Evolutionary conservation across 2,888 invertebrate genomes (phyloP).

Genomic region (Volucella bombylans): DNA sequence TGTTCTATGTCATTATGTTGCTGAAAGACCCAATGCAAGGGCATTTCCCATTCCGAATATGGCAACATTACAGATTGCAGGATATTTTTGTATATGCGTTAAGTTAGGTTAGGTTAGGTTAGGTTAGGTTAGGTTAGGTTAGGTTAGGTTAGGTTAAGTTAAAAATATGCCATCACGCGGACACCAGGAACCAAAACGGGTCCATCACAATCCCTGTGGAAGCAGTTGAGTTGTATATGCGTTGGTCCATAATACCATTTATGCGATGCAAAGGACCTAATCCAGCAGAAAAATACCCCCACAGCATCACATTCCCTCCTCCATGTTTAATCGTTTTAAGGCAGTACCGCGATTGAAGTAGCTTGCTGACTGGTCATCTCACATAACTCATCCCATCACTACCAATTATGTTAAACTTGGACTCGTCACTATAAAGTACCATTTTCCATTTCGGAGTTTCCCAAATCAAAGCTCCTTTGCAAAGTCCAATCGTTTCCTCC

Average conservation of each 20-base stretch:
- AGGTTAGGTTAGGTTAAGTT: too few species aligned
- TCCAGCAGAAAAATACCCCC: not conserved
- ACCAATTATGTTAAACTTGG: not conserved
- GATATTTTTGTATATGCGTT: not conserved
- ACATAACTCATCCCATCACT: not conserved
- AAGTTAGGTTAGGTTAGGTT: too few species aligned
- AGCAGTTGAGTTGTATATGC: not conserved
- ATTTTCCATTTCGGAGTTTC: not conserved
- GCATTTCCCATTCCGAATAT: slow-evolving; percentile 2
- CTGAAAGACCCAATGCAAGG: not conserved
- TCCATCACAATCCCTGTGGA: too few species aligned
- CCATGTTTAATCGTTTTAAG: not conserved
- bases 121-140: too few species aligned
- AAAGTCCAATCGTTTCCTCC: too few species aligned
- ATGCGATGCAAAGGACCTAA: not conserved
- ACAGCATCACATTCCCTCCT: not conserved
- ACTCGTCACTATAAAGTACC: too few species aligned
- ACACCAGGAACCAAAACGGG: too few species aligned
- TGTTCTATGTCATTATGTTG: too few species aligned
- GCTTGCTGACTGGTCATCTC: not conserved
- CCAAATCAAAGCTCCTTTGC: too few species aligned
- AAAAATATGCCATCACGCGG: too few species aligned
- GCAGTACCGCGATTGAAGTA: too few species aligned
- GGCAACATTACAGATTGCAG: not conserved
- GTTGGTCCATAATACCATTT: not conserved